Evolutionary conservation across 2,888 invertebrate genomes (phyloP), one percentile per base, ranked within the genome.

Genomic region (Rotaria macrura): DNA sequence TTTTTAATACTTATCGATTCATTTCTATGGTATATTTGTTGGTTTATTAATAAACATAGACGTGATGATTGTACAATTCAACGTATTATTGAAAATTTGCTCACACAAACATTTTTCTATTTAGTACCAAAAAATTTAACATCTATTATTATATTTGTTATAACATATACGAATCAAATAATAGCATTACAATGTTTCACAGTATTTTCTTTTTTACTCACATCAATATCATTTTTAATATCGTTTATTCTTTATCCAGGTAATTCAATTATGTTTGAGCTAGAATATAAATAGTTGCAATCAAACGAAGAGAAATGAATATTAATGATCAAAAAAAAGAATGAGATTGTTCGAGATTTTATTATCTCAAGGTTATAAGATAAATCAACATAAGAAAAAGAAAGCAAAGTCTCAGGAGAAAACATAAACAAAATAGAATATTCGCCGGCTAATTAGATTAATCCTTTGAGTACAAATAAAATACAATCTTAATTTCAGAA

Each of bases 81-180:
- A 43, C 79, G 79, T 43, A 85, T 85, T 38, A 84, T 79, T 40
- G 84, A 65, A 29, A 85, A 84, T 65, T 83, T 84, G 55, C 49
- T 85, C 40, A 85, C 47, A 49, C 85, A 85, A 52, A 55, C 85
- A 38, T 85, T 85, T 65, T 72, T 83, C 40, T 84, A 84, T 29
- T 47, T 84, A 49, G 40, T 85, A 23, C 85, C 85, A 38, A 85
- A 85, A 72, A 83, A 84, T 49, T 20, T 85, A 47, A 47, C 84
- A 40, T 38, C 84, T 72, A 47, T 85, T 23, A 83, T 84, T 43
- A 49, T 49, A 83, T 43, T 85, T 40, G 54, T 85, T 65, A 79
- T 85, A 2, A 84, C 83, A 47, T 85, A 83, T 72, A 84, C 84
- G n/a, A 85, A 85, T 65, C 85, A 85, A 84, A 72, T 85, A 4